phyloP scores from a whole-genome alignment of 2,113 vertebrate genomes.

The Thinocorus orbignyianus region DNA sequence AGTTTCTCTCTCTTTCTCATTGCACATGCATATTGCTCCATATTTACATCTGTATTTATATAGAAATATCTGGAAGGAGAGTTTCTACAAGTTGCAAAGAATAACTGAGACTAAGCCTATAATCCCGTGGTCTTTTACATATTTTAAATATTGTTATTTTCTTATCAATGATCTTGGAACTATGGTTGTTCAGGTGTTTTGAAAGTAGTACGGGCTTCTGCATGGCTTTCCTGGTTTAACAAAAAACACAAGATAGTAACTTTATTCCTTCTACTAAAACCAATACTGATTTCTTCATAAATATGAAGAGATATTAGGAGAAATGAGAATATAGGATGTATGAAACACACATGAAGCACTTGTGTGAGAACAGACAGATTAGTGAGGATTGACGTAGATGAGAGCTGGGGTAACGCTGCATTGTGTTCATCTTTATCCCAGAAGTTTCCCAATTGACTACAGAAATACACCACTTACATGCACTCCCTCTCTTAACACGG shows the following conservation, averaged over 20 bases:
- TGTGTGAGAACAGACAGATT: background rate
- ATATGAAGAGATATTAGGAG: background rate
- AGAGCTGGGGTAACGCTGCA: background rate
- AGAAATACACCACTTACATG: background rate
- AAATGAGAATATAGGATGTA: background rate
- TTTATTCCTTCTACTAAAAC: background rate
- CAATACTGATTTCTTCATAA: background rate
- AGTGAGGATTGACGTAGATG: background rate
- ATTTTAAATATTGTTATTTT: background rate
- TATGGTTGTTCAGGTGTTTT: background rate
- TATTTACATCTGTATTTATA: background rate
- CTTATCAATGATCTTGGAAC: background rate
- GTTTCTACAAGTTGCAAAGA: background rate
- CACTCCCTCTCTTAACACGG: background rate
- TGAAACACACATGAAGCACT: background rate
- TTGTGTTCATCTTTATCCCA: background rate
- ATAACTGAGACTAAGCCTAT: background rate
- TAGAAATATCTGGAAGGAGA: background rate
- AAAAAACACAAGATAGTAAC: background rate
- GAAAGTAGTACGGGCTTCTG: background rate
- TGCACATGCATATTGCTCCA: background rate
- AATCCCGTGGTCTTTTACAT: background rate
- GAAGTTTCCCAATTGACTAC: background rate
- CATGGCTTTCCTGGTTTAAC: background rate
- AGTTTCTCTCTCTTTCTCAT: background rate